Evolutionary conservation across 92 coral and sea anemone species (phyloP).

Genomic region (Actinernus sp.): DNA sequence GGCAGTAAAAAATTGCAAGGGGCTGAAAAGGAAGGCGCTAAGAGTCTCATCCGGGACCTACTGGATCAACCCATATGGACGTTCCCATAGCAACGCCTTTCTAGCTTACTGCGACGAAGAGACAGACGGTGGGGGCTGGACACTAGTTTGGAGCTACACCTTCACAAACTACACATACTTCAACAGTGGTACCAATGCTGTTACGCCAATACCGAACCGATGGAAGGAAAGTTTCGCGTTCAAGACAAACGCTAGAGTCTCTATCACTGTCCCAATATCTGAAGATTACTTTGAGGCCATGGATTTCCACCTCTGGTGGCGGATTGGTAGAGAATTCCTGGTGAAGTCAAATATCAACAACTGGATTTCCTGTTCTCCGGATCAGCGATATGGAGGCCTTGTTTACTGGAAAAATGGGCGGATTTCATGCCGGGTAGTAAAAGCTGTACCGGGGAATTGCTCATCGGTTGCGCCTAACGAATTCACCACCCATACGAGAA

Average conservation of each 20-base stretch:
- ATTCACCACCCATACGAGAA: neutral
- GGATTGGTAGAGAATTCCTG: conserved; percentile 49
- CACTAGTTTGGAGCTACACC: conserved; percentile 56
- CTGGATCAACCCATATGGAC: conserved; percentile 48
- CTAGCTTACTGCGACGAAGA: conserved; percentile 65
- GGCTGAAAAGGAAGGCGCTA: neutral
- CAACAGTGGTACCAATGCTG: conserved; percentile 31
- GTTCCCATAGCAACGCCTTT: conserved; percentile 13
- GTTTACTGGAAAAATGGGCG: conserved; percentile 25
- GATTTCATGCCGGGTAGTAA: conserved; percentile 10
- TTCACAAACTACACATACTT: conserved; percentile 51
- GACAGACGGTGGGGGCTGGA: conserved; percentile 69
- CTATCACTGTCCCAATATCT: conserved; percentile 28
- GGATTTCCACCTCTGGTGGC: conserved; percentile 43
- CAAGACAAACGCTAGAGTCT: conserved; percentile 25
- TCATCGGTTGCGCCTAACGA: neutral
- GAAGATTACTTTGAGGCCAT: conserved; percentile 51
- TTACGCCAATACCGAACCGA: conserved; percentile 18
- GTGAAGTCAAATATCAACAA: conserved; percentile 8
- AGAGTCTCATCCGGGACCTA: conserved; percentile 35
- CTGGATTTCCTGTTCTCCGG: neutral
- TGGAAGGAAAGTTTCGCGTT: conserved; percentile 14
- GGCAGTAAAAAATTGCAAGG: neutral
- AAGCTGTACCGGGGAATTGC: neutral
- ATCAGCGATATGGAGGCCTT: conserved; percentile 4